Evolutionary conservation across 1,140 invertebrate species (phyloP), one percentile per base, ranked within the genome.

Genomic region (Bombus confusus): DNA sequence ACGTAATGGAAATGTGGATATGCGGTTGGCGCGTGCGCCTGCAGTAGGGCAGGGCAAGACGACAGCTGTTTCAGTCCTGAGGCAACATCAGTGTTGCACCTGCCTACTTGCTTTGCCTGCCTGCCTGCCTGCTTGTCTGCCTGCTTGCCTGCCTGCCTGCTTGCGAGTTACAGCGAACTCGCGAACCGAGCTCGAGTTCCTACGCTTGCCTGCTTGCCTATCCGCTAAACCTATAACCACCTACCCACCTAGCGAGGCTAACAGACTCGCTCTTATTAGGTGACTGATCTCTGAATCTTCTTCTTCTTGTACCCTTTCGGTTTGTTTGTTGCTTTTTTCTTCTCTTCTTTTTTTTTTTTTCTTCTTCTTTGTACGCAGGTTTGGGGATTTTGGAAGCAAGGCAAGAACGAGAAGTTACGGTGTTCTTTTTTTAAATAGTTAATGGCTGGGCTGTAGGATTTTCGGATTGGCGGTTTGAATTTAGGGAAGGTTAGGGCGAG

Each of bases 11-110:
- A 95, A 95, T 94, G 94, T 94, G 94, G 93, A 94, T 77, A 77
- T 93, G 93, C 94, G 94, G 94, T 95, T 94, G 94, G 93, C 93
- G 94, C 94, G 94, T 95, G 94, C 94, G 92, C 93, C 93, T 94
- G 93, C 92, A 93, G 91, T 93, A 92, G 94, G 93, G 92, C 91
- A 93, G 91, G 91, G 90, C 93, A 92, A 92, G 93, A 92, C 94
- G 95, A 95, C 95, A 95, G 95, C 95, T 95, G 95, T 93, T 93
- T 92, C 91, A 92, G 92, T 93, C 92, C 92, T 93, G 88, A 90
- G 87, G 92, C 93, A 93, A 93, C 93, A 91, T 93, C 91, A 92
- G 91, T 88, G 92, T 91, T 95, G 93, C 94, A 95, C 94, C 95
- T 95, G 94, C 93, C 92, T 83, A 72, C 85, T 87, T 75, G 80